Base-by-base conservation (phyloP, 2,888 invertebrate genomes). In the Tenodera sinensis region DNA sequence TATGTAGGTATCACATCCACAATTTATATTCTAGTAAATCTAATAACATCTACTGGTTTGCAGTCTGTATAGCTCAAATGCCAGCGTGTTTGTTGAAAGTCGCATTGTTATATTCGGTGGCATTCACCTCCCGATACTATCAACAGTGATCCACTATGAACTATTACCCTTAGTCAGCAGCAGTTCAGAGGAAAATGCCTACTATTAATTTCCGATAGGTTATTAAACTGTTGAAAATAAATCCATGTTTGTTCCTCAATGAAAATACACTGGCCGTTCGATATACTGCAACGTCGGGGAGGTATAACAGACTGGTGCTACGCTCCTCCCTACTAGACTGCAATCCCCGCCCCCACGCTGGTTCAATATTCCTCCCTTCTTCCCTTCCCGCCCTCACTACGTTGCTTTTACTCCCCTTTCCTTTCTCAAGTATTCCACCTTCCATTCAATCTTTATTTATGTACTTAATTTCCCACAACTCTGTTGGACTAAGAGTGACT, bases 281-380 rank as follows among this genome's bases (percentile, higher is more conserved):
- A 88, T 27, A 30, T 42, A 42, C 4, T 14, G 84, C 84, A 30
- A 27, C 28, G 81, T 42, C 88, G 27, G 14, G 28, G 54, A 54
- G 84, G 84, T 84, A 28, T 20, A 34, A 30, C 28, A 27, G 54
- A 42, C 54, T 6, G 27, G 42, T 85, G 14, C 27, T 1, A 42
- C n/a, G 71, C 88, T 84, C 88, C 88, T 54, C 88, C 88, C 71
- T 71, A 28, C 54, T 3, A 42, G 83, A 83, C 71, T 42, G 28
- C 47, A 84, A 83, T 47, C 84, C 25, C 88, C 84, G 84, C 88
- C 88, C 83, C 42, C 15, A 54, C 14, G 25, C 9, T 27, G 12
- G 54, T 83, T 88, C 88, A 83, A 88, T 88, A 88, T 20, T 42
- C 88, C 25, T 83, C 28, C 88, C 71, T 84, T n/a, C n/a, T n/a